These are phyloP conservation scores for Cheilosia vulpina DNA, from an alignment of 2,888 invertebrate genomes.

Conservation along the genomic window DNA sequence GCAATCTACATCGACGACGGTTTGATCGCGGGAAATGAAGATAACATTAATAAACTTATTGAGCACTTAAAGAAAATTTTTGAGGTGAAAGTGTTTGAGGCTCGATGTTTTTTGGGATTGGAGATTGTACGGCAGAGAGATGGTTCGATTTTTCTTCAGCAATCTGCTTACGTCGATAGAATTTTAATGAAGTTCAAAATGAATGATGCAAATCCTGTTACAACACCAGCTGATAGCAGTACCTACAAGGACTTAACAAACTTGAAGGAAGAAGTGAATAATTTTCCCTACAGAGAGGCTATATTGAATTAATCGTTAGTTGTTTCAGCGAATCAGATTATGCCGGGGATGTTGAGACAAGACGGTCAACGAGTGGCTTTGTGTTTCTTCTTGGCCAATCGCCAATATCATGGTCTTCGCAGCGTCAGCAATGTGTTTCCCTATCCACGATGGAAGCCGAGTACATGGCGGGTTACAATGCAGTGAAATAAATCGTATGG, in stretches of 20 bases:
- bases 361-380: conserved; percentile 65
- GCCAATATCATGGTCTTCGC: conserved; percentile 32
- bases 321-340: conserved; percentile 63
- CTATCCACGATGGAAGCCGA: conserved; percentile 42
- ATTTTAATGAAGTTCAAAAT: conserved; percentile 29
- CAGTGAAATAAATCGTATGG: conserved; percentile 41
- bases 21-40: conserved; percentile 44
- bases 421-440: conserved; percentile 26
- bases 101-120: conserved; percentile 46
- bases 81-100: conserved; percentile 50
- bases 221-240: conserved; percentile 11
- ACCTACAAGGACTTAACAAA: conserved; percentile 3
- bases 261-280: not conserved
- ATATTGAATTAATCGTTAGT: conserved; percentile 35
- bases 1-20: conserved; percentile 77
- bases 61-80: conserved; percentile 26
- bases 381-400: conserved; percentile 29
- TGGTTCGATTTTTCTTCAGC: conserved; percentile 45
- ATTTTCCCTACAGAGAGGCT: conserved; percentile 49
- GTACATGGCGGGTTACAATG: conserved; percentile 36
- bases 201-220: conserved; percentile 20
- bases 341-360: conserved; percentile 58
- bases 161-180: conserved; percentile 27
- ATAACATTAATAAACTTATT: conserved; percentile 30
- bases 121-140: conserved; percentile 24